Evolutionary conservation across 53 echinoderm and acorn worm genomes (phyloP).

Genomic region (Mesocentrotus franciscanus): DNA sequence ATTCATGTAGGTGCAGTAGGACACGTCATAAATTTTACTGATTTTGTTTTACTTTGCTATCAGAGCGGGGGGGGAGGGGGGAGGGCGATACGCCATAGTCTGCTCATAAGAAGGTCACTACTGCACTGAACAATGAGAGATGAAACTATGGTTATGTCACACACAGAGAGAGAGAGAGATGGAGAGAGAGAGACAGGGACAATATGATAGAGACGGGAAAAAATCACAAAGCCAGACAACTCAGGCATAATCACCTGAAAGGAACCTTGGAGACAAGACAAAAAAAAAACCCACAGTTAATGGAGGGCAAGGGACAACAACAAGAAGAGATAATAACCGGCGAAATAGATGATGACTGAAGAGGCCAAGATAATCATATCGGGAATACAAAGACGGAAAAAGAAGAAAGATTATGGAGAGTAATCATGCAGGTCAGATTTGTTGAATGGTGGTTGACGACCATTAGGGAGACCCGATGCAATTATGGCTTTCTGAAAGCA

Average conservation of each 20-base stretch:
- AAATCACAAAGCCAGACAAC: background rate
- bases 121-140: background rate
- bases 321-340: background rate
- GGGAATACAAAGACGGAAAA: background rate
- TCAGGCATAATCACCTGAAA: background rate
- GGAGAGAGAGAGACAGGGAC: background rate
- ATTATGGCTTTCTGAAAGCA: slow-evolving; percentile 20
- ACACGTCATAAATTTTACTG: too few species aligned
- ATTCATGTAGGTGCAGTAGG: too few species aligned
- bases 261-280: background rate
- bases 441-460: slow-evolving; percentile 24
- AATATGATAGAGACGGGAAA: background rate
- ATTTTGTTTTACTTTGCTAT: too few species aligned
- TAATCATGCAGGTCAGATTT: slow-evolving; percentile 36
- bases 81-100: background rate
- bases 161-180: background rate
- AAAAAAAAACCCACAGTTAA: background rate
- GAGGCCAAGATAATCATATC: slow-evolving; percentile 17
- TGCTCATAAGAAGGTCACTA: background rate
- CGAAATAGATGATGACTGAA: background rate
- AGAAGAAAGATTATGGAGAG: background rate
- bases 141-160: background rate
- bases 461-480: slow-evolving; percentile 42
- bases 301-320: background rate
- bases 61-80: background rate